A percentile compares a stretch with the other conserved stretches of the same genome.
These are phyloP conservation scores for Trissolcus basalis DNA, from an alignment of 1,140 invertebrate genomes.

Conservation along the genomic window DNA sequence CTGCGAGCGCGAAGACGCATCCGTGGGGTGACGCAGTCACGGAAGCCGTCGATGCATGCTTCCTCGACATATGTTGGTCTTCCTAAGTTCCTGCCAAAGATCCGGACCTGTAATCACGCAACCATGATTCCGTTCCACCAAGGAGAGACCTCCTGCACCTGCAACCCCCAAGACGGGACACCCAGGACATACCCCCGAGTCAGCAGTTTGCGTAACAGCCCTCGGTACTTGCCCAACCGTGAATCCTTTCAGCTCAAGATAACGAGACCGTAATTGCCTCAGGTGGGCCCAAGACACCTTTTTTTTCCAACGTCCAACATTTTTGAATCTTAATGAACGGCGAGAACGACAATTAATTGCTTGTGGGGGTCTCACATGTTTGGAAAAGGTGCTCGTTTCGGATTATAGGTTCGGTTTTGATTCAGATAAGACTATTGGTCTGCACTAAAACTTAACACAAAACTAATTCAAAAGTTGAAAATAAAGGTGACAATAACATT, in stretches of 20 bases:
- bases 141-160: slow-evolving; percentile 69
- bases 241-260: slow-evolving; percentile 30
- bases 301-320: too few species aligned
- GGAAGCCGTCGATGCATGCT: slow-evolving; percentile 66
- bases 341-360: too few species aligned
- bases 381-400: too few species aligned
- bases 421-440: too few species aligned
- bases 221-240: slow-evolving; percentile 30
- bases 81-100: slow-evolving; percentile 48
- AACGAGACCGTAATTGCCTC: slow-evolving; percentile 25
- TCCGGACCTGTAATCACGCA: slow-evolving; percentile 69
- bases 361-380: too few species aligned
- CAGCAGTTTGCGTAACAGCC: not conserved
- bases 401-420: too few species aligned
- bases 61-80: slow-evolving; percentile 69
- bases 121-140: slow-evolving; percentile 70
- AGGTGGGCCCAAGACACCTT: not conserved
- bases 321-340: too few species aligned
- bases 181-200: slow-evolving; percentile 6
- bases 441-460: too few species aligned
- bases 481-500: too few species aligned
- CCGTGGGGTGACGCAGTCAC: slow-evolving; percentile 66
- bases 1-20: slow-evolving; percentile 69
- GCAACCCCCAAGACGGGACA: slow-evolving; percentile 72
- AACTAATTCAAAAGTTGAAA: too few species aligned